Evolutionary conservation across 2,113 vertebrate species (phyloP).

Genomic region (Oreochromis niloticus): DNA sequence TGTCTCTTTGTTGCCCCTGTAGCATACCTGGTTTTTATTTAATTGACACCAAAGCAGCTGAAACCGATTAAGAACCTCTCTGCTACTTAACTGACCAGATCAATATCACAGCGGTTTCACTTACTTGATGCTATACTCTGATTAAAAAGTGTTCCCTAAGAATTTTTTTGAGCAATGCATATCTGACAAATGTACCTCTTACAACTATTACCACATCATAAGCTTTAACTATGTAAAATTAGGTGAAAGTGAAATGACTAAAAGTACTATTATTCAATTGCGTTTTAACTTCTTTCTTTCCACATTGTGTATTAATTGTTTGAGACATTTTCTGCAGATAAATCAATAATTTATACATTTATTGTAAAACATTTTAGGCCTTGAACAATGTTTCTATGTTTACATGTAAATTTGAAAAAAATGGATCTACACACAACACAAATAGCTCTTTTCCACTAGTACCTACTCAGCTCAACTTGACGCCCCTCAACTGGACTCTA

Average conservation of each 20-base stretch:
- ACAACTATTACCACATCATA: not conserved
- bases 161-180: not conserved
- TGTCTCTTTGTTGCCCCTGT: not conserved
- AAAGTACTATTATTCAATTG: not conserved
- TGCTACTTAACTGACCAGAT: not conserved
- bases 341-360: not conserved
- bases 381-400: not conserved
- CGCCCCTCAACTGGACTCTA: not conserved
- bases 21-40: not conserved
- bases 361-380: not conserved
- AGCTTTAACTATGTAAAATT: not conserved
- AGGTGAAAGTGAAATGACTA: not conserved
- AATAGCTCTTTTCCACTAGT: not conserved
- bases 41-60: not conserved
- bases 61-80: not conserved
- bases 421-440: not conserved
- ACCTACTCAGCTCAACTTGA: not conserved
- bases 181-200: not conserved
- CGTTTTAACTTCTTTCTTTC: not conserved
- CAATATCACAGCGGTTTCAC: not conserved
- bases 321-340: not conserved
- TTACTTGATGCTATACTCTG: not conserved
- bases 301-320: not conserved
- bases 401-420: not conserved
- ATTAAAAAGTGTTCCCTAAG: not conserved